A percentile compares a stretch with the other conserved stretches of the same genome.
Conservation (phyloP, 1,140 invertebrate species). For the Drosophila azteca region DNA sequence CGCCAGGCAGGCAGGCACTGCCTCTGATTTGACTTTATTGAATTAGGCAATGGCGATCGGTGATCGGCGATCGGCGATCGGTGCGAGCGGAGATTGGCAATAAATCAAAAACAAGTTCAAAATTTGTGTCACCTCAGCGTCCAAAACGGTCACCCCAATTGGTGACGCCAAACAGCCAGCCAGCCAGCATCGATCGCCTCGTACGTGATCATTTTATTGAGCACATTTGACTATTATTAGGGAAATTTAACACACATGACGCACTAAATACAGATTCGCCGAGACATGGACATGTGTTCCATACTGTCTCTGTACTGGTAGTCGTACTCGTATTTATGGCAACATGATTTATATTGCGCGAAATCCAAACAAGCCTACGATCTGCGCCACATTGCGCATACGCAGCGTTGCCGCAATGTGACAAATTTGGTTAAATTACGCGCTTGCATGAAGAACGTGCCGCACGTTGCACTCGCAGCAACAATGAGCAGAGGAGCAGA, state of each 20-base stretch:
- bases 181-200: constrained; percentile 51
- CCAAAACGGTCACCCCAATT: constrained; percentile 35
- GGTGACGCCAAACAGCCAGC: constrained; percentile 10
- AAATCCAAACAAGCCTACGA: constrained; percentile 34
- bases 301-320: constrained; percentile 7
- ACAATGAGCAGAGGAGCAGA: constrained; percentile 13
- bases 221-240: constrained; percentile 83
- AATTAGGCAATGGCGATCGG: constrained; percentile 48
- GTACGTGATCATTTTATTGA: constrained; percentile 80
- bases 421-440: constrained; percentile 74
- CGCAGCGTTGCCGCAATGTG: constrained; percentile 52
- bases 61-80: constrained; percentile 1
- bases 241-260: constrained; percentile 73
- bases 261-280: constrained; percentile 46
- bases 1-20: background rate
- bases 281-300: constrained; percentile 49
- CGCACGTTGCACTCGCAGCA: constrained; percentile 10
- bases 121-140: constrained; percentile 65
- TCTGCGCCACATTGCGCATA: constrained; percentile 53
- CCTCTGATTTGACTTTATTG: constrained; percentile 74
- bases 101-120: constrained; percentile 65
- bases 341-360: constrained; percentile 72
- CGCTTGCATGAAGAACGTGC: constrained; percentile 49
- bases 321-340: constrained; percentile 56
- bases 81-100: constrained; percentile 37